phyloP scores from a whole-genome alignment of 2,113 vertebrate genomes.

The Ophiodon elongatus region DNA sequence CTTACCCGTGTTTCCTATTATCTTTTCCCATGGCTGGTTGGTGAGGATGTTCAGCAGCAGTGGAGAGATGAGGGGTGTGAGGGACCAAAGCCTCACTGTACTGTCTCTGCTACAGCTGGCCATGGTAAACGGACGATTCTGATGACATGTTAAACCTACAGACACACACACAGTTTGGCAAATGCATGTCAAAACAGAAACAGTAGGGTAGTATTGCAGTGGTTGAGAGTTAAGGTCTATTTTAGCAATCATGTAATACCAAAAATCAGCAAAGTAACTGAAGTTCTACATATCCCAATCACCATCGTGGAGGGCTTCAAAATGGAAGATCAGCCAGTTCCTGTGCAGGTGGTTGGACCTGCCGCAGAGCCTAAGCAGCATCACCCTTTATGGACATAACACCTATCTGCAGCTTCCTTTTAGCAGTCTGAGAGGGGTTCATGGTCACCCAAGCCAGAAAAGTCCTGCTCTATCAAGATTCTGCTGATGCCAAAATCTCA shows the following conservation, averaged over 20 bases:
- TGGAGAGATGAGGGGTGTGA: slow-evolving; percentile 91
- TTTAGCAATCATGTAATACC: not conserved
- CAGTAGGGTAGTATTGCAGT: not conserved
- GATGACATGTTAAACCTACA: slow-evolving; percentile 94
- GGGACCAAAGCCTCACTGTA: slow-evolving; percentile 96
- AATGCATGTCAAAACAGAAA: not conserved
- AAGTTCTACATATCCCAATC: not conserved
- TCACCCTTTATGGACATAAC: not conserved
- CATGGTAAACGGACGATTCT: slow-evolving; percentile 94
- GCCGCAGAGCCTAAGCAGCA: not conserved
- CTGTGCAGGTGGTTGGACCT: not conserved
- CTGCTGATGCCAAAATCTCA: not conserved
- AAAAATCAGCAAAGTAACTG: not conserved
- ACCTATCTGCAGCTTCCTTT: not conserved
- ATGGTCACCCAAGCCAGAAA: not conserved
- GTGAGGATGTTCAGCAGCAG: slow-evolving; percentile 91
- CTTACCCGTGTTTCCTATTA: slow-evolving; percentile 93
- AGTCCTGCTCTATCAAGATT: not conserved
- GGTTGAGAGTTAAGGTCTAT: not conserved
- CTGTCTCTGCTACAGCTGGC: slow-evolving; percentile 98
- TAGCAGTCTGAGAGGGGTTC: not conserved
- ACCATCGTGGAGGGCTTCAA: not conserved
- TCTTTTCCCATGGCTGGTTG: slow-evolving; percentile 92
- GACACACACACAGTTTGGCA: not conserved
- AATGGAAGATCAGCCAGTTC: not conserved